phyloP scores from a whole-genome alignment of 2,113 vertebrate genomes.

The Phasianus colchicus region DNA sequence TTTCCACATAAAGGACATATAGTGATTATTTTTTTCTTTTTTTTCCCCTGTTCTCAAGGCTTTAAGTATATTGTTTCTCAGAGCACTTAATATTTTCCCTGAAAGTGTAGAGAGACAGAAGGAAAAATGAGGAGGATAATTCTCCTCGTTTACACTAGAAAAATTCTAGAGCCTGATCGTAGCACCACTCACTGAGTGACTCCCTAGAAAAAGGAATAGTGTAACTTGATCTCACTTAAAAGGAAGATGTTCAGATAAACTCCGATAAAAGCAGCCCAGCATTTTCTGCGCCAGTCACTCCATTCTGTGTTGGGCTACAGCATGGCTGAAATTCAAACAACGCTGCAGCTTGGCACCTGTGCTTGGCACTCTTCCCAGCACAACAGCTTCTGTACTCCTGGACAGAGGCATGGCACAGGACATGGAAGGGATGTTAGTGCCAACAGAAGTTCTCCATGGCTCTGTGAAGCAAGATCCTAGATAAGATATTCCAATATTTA shows the following conservation, averaged over 20 bases:
- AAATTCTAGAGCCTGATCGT: neutral
- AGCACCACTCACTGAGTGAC: fast-evolving
- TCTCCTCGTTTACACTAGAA: neutral
- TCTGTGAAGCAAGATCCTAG: neutral
- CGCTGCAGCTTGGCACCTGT: neutral
- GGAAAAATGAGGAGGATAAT: neutral
- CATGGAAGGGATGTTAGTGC: neutral
- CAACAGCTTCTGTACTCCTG: neutral
- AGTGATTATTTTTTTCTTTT: neutral
- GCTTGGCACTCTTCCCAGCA: fast-evolving
- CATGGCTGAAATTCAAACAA: neutral
- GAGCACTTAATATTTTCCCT: neutral
- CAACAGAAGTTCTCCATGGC: neutral
- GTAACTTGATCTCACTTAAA: neutral
- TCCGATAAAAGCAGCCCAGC: neutral
- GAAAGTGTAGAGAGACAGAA: neutral
- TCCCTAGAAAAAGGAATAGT: neutral
- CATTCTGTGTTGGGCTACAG: fast-evolving
- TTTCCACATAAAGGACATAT: neutral
- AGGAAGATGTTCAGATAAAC: neutral
- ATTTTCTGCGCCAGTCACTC: neutral
- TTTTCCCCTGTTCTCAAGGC: neutral
- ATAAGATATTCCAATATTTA: neutral
- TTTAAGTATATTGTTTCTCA: neutral
- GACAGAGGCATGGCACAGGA: neutral